These are phyloP conservation scores for Crotophaga sulcirostris DNA, from an alignment of 2,113 vertebrate genomes.

Conservation along the genomic window DNA sequence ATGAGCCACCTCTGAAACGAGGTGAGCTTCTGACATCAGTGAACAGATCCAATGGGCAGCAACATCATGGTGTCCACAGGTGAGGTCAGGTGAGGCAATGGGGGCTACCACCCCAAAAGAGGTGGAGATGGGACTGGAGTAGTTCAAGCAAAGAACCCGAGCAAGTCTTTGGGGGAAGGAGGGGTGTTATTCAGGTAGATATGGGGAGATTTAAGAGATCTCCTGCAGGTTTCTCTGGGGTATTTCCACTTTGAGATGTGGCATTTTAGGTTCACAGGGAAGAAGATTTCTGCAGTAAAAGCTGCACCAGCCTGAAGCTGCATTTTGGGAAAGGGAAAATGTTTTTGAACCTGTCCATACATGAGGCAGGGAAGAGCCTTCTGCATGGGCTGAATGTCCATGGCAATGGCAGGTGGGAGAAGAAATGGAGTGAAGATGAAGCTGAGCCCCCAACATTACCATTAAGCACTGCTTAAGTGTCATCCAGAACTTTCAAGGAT, in stretches of 20 bases:
- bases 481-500: neutral
- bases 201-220: neutral
- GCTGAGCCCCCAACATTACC: neutral
- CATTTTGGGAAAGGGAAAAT: neutral
- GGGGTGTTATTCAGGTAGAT: neutral
- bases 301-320: neutral
- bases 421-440: neutral
- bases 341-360: neutral
- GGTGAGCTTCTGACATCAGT: neutral
- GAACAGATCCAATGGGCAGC: neutral
- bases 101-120: neutral
- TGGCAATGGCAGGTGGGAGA: neutral
- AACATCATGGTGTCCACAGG: neutral
- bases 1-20: neutral
- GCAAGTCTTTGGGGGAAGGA: neutral
- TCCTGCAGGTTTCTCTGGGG: neutral
- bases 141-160: neutral
- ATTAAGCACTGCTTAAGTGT: neutral
- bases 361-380: neutral
- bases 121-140: neutral
- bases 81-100: neutral
- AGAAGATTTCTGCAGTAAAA: neutral
- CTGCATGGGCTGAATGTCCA: neutral
- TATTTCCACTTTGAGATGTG: neutral
- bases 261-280: neutral